phyloP scores from a whole-genome alignment of 2,888 invertebrate genomes.

The Oligia strigilis region DNA sequence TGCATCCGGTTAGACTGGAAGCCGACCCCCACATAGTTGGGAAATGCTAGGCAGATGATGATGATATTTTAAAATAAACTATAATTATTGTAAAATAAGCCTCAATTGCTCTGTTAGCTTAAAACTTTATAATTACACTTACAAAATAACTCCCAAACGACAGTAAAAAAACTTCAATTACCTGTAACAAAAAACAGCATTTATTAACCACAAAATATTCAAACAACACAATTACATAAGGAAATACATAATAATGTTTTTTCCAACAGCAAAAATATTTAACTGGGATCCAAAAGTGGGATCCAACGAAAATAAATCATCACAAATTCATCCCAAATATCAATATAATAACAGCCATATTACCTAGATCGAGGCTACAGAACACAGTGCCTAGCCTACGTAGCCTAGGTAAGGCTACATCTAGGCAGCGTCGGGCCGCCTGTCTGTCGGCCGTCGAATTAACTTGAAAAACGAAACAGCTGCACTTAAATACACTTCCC shows the following conservation, averaged over 20 bases:
- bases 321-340: conserved; percentile 18
- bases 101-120: background rate
- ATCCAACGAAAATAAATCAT: background rate
- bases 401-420: conserved; percentile 7
- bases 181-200: conserved; percentile 50
- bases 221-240: background rate
- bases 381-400: background rate
- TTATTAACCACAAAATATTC: conserved; percentile 13
- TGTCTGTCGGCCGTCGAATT: conserved; percentile 68
- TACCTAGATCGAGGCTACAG: conserved; percentile 2
- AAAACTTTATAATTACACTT: background rate
- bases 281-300: too few species aligned
- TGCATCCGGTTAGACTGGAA: too few species aligned
- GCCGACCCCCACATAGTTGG: too few species aligned
- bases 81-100: background rate
- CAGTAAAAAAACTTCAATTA: conserved; percentile 30
- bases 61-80: too few species aligned
- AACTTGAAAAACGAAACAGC: conserved; percentile 49
- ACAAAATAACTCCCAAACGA: background rate
- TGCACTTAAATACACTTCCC: conserved; percentile 54
- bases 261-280: too few species aligned
- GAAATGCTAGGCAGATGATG: too few species aligned
- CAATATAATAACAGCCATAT: conserved; percentile 10
- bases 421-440: conserved; percentile 20
- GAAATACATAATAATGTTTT: too few species aligned